These are phyloP conservation scores for Osmerus eperlanus DNA, from an alignment of 2,113 vertebrate genomes.

Conservation along the genomic window DNA sequence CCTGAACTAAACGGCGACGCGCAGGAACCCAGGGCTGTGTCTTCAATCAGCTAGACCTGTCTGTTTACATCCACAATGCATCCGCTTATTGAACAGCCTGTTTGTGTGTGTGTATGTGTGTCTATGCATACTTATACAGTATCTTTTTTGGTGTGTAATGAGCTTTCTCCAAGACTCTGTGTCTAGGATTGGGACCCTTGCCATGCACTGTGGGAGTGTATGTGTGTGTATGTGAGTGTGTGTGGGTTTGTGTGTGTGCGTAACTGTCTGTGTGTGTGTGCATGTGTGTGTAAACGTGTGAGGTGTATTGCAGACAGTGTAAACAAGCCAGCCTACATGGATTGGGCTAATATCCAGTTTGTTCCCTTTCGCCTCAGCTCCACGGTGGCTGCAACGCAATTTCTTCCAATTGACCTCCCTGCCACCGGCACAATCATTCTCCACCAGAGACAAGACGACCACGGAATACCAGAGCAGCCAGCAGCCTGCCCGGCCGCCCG, in stretches of 20 bases:
- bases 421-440: conserved; percentile 72
- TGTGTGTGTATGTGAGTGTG: too few species aligned
- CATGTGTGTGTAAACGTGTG: conserved; percentile 10
- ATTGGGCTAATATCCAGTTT: conserved; percentile 75
- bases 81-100: background rate
- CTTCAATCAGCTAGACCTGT: conserved; percentile 40
- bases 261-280: conserved; percentile 19
- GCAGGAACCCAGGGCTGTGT: conserved; percentile 41
- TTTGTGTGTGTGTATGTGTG: conserved; percentile 15
- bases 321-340: conserved; percentile 71
- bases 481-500: conserved; percentile 28
- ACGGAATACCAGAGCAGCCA: conserved; percentile 65
- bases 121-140: background rate
- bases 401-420: conserved; percentile 77
- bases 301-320: conserved; percentile 46
- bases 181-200: too few species aligned
- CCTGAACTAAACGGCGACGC: conserved; percentile 36
- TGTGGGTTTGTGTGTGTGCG: too few species aligned
- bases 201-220: background rate
- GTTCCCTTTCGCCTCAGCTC: conserved; percentile 68
- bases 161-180: too few species aligned
- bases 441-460: conserved; percentile 62
- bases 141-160: background rate
- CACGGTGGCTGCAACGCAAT: conserved; percentile 71
- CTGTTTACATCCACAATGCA: conserved; percentile 29